These are phyloP conservation scores for Somateria mollissima DNA, from an alignment of 2,797 vertebrate species.

Conservation along the genomic window DNA sequence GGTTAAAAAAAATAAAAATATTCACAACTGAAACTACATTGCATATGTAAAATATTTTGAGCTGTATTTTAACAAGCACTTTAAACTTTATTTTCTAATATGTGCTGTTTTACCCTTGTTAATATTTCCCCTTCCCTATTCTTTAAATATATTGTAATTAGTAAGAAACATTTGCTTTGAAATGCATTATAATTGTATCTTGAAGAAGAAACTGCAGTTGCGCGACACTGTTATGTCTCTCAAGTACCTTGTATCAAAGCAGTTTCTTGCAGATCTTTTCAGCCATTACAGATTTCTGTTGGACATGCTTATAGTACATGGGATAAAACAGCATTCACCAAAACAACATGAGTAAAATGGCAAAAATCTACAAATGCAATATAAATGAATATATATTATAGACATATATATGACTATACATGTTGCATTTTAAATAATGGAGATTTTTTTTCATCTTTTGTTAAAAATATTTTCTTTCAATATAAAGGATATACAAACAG, in stretches of 20 bases:
- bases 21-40: not conserved
- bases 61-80: not conserved
- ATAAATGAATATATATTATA: not conserved
- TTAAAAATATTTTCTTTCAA: not conserved
- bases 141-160: not conserved
- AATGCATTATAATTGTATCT: not conserved
- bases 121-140: not conserved
- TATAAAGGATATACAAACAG: not conserved
- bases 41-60: not conserved
- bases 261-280: not conserved
- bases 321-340: not conserved
- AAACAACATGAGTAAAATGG: constrained; percentile 27
- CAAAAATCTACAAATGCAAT: constrained; percentile 2
- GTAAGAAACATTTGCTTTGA: not conserved
- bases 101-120: not conserved
- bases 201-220: not conserved
- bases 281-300: not conserved
- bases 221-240: not conserved
- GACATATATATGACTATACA: not conserved
- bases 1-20: not conserved
- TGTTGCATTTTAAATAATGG: not conserved
- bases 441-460: not conserved
- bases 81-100: not conserved
- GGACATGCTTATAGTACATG: not conserved
- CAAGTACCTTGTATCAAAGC: not conserved